These are phyloP conservation scores for Mustela nigripes DNA, from an alignment of 2,113 vertebrate species.

Conservation along the genomic window DNA sequence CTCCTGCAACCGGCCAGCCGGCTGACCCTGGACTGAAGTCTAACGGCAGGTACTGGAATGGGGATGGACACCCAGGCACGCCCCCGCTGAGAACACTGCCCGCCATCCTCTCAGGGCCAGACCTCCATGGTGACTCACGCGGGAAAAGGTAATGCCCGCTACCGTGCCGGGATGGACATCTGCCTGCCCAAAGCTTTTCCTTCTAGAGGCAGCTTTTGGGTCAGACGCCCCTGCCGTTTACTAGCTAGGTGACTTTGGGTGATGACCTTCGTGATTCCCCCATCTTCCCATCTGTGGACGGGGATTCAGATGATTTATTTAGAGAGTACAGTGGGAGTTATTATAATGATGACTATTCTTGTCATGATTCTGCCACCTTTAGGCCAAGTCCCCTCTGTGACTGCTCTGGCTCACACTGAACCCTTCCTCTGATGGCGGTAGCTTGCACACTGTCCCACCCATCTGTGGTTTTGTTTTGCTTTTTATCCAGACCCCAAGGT, in stretches of 20 bases:
- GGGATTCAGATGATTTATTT: not conserved
- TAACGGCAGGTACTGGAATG: not conserved
- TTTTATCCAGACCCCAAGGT: not conserved
- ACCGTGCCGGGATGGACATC: not conserved
- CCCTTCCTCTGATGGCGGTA: not conserved
- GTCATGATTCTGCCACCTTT: not conserved
- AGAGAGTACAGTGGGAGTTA: not conserved
- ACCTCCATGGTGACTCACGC: not conserved
- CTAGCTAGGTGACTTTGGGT: not conserved
- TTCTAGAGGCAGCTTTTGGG: conserved; percentile 24
- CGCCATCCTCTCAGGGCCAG: not conserved
- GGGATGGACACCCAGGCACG: not conserved
- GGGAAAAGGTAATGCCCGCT: not conserved
- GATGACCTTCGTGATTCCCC: not conserved
- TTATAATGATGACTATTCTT: too few relatives aligned
- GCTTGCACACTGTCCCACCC: not conserved
- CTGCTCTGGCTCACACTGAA: not conserved
- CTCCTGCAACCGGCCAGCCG: not conserved
- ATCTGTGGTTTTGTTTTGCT: not conserved
- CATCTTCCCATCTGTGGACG: not conserved
- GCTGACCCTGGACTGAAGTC: not conserved
- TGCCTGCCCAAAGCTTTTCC: not conserved
- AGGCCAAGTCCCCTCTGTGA: not conserved
- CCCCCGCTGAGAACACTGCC: not conserved
- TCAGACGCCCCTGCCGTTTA: not conserved